A percentile compares a stretch with the other conserved stretches of the same genome.
These are phyloP conservation scores for Caenorhabditis virilis DNA, from an alignment of 2,888 invertebrate genomes.

Conservation along the genomic window DNA sequence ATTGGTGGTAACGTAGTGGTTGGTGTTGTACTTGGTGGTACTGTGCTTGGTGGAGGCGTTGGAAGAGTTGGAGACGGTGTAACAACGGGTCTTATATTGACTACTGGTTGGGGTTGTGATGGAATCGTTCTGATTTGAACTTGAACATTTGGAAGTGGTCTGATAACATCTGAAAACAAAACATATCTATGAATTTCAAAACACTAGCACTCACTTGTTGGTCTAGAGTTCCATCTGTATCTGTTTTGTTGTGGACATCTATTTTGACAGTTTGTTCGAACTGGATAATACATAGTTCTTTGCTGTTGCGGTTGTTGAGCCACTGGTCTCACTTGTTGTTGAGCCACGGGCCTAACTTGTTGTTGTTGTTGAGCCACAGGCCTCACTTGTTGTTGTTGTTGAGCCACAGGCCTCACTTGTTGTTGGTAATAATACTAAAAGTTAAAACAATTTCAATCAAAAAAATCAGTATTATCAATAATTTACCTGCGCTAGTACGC, in stretches of 20 bases:
- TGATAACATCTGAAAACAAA: slow-evolving; percentile 12
- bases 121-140: slow-evolving; percentile 41
- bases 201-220: slow-evolving; percentile 36
- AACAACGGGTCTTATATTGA: slow-evolving; percentile 16
- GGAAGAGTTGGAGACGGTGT: slow-evolving; percentile 10
- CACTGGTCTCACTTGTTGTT: slow-evolving; percentile 22
- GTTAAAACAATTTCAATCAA: neutral
- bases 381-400: slow-evolving; percentile 35
- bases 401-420: slow-evolving; percentile 19
- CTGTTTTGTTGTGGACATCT: slow-evolving; percentile 55
- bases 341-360: too few species aligned
- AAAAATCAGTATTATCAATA: neutral
- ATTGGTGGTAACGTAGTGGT: slow-evolving; percentile 37
- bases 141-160: slow-evolving; percentile 35
- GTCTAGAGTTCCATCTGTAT: slow-evolving; percentile 61
- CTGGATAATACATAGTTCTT: slow-evolving; percentile 59
- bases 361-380: too few species aligned
- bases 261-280: slow-evolving; percentile 63
- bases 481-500: slow-evolving; percentile 30
- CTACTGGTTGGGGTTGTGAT: slow-evolving; percentile 18
- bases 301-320: slow-evolving; percentile 35
- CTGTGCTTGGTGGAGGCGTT: slow-evolving; percentile 29
- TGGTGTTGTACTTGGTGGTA: too few species aligned
- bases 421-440: slow-evolving; percentile 29
- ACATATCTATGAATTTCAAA: neutral